Evolutionary conservation across 2,888 invertebrate genomes (phyloP).

Genomic region (Deilephila elpenor): DNA sequence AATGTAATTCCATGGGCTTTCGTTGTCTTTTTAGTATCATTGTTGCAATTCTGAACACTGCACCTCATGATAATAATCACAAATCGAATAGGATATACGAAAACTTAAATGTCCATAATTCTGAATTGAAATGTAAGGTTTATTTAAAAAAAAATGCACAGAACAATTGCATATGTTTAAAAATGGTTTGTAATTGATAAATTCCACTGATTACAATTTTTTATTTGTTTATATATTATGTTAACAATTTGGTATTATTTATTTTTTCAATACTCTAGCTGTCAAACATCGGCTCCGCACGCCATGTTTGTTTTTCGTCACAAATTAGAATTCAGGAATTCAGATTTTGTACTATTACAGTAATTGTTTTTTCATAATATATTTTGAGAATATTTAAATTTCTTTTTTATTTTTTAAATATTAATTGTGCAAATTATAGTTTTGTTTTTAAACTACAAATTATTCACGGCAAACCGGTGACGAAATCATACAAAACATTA

Average conservation of each 20-base stretch:
- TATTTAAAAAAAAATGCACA: neutral
- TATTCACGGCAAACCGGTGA: no score
- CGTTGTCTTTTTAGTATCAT: slow-evolving; percentile 61
- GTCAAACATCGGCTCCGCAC: slow-evolving; percentile 23
- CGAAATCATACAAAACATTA: no score
- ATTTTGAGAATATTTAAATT: neutral
- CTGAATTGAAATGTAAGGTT: neutral
- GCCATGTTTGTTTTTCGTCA: slow-evolving; percentile 30
- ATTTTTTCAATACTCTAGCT: slow-evolving; percentile 6
- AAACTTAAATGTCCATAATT: neutral
- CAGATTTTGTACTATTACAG: neutral
- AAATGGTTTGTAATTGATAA: no score
- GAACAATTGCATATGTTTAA: no score
- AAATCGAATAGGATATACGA: neutral
- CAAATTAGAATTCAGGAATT: no score
- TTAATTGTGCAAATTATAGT: neutral
- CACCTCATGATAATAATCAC: slow-evolving; percentile 59
- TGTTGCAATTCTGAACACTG: slow-evolving; percentile 64
- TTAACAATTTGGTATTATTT: neutral
- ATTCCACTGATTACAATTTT: no score
- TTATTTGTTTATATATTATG: no score
- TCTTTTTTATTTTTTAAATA: neutral
- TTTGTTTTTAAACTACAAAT: no score
- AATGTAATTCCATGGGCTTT: slow-evolving; percentile 71
- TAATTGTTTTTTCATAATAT: neutral